Conservation (phyloP, 2,888 invertebrate species). For the Pachydiplax longipennis region DNA sequence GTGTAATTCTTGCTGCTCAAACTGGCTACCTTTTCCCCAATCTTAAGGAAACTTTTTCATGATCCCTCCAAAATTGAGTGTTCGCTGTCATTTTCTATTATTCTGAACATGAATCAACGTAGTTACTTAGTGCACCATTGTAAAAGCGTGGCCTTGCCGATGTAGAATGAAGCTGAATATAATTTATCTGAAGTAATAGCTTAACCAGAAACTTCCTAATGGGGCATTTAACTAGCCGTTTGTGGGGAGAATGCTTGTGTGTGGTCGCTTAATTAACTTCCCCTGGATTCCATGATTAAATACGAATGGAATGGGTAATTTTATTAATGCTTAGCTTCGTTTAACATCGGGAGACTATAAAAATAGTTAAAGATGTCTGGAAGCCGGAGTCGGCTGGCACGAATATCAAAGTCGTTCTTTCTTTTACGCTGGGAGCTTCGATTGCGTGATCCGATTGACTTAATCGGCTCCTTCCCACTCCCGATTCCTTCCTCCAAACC, state of each 20-base stretch:
- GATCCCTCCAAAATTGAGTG: not conserved
- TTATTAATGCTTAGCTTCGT: not conserved
- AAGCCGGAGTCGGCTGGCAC: not conserved
- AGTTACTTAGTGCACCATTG: not conserved
- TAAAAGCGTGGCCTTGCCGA: not conserved
- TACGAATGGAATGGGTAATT: not conserved
- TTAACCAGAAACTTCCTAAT: not conserved
- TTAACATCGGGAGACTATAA: no score
- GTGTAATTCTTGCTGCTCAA: not conserved
- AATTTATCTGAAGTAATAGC: not conserved
- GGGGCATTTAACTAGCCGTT: not conserved
- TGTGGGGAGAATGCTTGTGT: not conserved
- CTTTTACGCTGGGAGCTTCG: no score
- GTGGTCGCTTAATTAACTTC: not conserved
- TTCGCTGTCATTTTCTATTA: not conserved
- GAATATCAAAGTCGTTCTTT: no score
- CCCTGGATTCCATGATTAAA: not conserved
- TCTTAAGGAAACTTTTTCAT: not conserved
- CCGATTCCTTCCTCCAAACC: not conserved
- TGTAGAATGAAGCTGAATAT: not conserved
- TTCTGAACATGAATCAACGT: not conserved
- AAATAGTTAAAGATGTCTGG: not conserved
- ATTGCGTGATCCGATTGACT: not conserved
- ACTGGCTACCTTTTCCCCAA: not conserved
- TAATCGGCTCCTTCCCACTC: not conserved